Evolutionary conservation across 2,888 invertebrate species (phyloP), one percentile per base, ranked within the genome.

Genomic region (Tinea trinotella): DNA sequence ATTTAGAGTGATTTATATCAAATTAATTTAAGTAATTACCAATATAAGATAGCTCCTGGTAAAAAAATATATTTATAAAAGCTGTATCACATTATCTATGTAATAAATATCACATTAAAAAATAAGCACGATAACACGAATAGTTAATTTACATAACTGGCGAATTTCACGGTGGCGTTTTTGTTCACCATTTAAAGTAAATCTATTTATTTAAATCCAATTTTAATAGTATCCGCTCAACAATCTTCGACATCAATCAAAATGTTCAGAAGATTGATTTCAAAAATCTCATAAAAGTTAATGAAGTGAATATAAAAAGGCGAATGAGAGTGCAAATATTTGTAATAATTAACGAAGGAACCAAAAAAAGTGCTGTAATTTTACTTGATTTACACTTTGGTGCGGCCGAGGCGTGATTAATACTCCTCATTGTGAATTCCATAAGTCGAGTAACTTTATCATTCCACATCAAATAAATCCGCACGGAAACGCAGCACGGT

Each of bases 391-490:
- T 61, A 60, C 59, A 61, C 62, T 61, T 63, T 35, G 36, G 56
- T 55, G 46, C 52, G 52, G 34, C 24, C 50, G 24, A 50, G 50
- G 50, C 40, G 53, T 53, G 53, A 53, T 53, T 40, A 53, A 53
- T 53, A 24, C 40, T 20, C 18, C 61, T 68, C 64, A 66, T 70
- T 65, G 61, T 57, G 60, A 67, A 71, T 71, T 65, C 63, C 64
- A 59, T 62, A 63, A 60, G 63, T 63, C 59, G 60, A 58, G 59
- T 63, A 66, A 72, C 67, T 73, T 68, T 61, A 64, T 67, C 65
- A 68, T 69, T 67, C 62, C 59, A 64, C 68, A 67, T 73, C 68
- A 71, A 76, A 76, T 71, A 73, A 78, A 75, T 74, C 67, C 65
- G 66, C 62, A 63, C 61, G 64, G 66, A 63, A 50, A 20, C 64